These are phyloP conservation scores for Damaliscus lunatus DNA, from an alignment of 2,113 vertebrate species.

Conservation along the genomic window DNA sequence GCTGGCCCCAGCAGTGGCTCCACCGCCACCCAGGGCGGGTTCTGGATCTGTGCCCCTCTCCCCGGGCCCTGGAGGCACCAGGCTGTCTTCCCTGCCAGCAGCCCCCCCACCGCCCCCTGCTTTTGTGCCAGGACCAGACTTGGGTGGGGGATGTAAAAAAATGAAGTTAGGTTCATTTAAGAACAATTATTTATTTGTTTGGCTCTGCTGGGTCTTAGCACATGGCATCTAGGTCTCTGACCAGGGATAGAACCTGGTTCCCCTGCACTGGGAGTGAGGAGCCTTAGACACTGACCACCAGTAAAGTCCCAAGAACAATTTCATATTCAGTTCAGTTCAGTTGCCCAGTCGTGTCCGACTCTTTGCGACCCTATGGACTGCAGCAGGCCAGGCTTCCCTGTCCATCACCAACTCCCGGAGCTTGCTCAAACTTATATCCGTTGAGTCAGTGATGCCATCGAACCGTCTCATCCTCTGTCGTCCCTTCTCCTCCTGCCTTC, in stretches of 20 bases:
- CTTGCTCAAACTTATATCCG: not conserved
- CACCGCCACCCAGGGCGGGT: not conserved
- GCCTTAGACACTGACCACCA: not conserved
- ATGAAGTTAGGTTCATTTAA: not conserved
- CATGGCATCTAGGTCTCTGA: not conserved
- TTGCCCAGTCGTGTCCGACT: rapidly evolving
- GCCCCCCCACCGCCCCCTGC: rapidly evolving
- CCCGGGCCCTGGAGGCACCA: not conserved
- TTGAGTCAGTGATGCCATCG: not conserved
- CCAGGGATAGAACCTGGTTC: not conserved
- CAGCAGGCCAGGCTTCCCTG: not conserved
- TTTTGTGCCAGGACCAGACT: not conserved
- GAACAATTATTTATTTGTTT: not conserved
- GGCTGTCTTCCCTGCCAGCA: not conserved
- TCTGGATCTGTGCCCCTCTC: not conserved
- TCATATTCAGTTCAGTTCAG: not conserved
- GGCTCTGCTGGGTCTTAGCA: not conserved
- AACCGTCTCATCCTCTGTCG: not conserved
- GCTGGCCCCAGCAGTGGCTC: not conserved
- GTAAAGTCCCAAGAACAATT: not conserved
- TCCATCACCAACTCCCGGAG: not conserved
- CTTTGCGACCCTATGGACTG: not conserved
- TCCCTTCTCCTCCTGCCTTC: not conserved
- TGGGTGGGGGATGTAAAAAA: not conserved
- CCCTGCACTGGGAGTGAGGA: not conserved